Base-by-base conservation (phyloP, 2,888 invertebrate genomes). In the Athalia cordata region DNA sequence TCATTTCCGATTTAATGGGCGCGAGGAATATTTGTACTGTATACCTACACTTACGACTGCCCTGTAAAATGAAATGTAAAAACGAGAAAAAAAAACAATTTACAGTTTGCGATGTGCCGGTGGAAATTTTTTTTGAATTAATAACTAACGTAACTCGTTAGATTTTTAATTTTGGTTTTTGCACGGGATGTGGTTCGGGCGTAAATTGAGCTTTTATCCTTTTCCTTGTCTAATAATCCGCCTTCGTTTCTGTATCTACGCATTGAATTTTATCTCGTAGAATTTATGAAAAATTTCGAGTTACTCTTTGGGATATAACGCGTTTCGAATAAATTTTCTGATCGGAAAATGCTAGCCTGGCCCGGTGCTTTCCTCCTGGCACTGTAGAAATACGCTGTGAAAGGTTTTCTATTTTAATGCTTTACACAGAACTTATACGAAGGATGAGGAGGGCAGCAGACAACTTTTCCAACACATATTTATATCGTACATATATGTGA, bases 361-460 rank as follows among this genome's bases (percentile, higher is more conserved):
- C 29, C 29, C 29, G 29, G 29, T 2, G 29, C n/a, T 29, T 29
- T 29, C 29, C 29, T n/a, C 50, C n/a, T n/a, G n/a, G n/a, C 15
- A 9, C 50, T 7, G 11, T 68, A 47, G 47, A 72, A 72, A 72
- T 15, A 15, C 68, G 13, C 59, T 47, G n/a, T 57, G 57, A 45
- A 47, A 72, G 59, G 59, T 57, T 55, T 55, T 45, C 13, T 59
- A 72, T 72, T 72, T 72, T 72, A 72, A 72, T 72, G 72, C 59
- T 59, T 72, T 47, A 57, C 45, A 59, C 55, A 7, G 11, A 55
- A 52, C 52, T 11, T 52, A 52, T 11, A 7, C 8, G 55, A 11
- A 55, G 55, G 11, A 11, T 4, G 11, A 3, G 55, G 55, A 45
- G 45, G 57, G 11, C 57, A 15, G 57, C 72, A 59, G 43, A 72